phyloP scores from a whole-genome alignment of 1,140 invertebrate species.

The Drosophila sp. region DNA sequence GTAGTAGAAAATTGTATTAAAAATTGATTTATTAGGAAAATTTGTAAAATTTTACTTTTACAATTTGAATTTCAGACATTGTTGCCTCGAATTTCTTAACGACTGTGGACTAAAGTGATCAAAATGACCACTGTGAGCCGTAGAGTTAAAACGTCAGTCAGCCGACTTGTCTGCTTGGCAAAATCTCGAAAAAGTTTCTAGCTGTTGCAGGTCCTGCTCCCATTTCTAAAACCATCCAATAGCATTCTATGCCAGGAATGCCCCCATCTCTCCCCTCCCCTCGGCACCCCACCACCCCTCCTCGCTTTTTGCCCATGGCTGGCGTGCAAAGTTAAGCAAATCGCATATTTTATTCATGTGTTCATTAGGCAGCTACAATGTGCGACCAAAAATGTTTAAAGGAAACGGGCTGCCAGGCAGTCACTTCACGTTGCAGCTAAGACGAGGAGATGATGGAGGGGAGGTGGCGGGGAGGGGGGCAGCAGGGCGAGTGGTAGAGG shows the following conservation, averaged over 20 bases:
- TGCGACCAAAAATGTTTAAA: conserved; percentile 83
- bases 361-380: conserved; percentile 83
- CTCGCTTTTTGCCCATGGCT: conserved; percentile 5
- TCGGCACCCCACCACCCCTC: not conserved
- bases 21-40: too few relatives aligned
- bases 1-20: too few relatives aligned
- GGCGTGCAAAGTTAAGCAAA: conserved; percentile 82
- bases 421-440: conserved; percentile 30
- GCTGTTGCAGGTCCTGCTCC: conserved; percentile 32
- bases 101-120: too few relatives aligned
- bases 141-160: conserved; percentile 11
- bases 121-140: not conserved
- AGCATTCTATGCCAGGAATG: conserved; percentile 30
- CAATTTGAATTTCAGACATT: too few relatives aligned
- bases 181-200: conserved; percentile 35
- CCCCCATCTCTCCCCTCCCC: conserved; percentile 13
- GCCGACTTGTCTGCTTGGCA: conserved; percentile 18
- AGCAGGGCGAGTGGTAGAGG: not conserved
- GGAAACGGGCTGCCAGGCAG: conserved; percentile 51
- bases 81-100: too few relatives aligned
- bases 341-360: conserved; percentile 84
- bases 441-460: too few relatives aligned
- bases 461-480: too few relatives aligned
- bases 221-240: conserved; percentile 33
- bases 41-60: too few relatives aligned